Evolutionary conservation across 2,888 invertebrate genomes (phyloP).

Genomic region (Ernsta delagoae): DNA sequence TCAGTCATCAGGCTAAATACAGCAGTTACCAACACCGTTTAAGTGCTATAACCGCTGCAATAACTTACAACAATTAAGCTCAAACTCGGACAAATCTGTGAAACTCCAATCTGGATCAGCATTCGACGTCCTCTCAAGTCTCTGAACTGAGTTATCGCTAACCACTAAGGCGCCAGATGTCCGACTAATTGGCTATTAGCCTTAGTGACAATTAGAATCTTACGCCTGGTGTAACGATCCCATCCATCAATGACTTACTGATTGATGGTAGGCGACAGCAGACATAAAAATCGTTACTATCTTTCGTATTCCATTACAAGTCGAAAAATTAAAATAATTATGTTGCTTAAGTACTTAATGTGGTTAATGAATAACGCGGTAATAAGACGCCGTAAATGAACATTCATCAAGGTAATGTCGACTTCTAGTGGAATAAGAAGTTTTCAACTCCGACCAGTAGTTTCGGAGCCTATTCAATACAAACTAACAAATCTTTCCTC

Average conservation of each 20-base stretch:
- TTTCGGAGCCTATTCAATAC: too few species aligned
- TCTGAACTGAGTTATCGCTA: slow-evolving; percentile 15
- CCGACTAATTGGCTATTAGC: slow-evolving; percentile 24
- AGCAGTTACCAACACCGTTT: not conserved
- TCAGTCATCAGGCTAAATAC: not conserved
- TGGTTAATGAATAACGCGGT: too few species aligned
- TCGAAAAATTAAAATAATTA: too few species aligned
- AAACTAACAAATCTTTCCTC: too few species aligned
- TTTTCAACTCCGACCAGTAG: too few species aligned
- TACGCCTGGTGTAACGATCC: not conserved
- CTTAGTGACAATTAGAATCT: slow-evolving; percentile 17
- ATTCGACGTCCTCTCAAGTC: slow-evolving; percentile 12
- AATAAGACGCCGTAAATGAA: too few species aligned
- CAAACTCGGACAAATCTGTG: slow-evolving; percentile 3
- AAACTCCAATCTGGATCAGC: slow-evolving; percentile 16
- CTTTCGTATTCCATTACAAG: too few species aligned
- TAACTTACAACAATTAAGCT: slow-evolving; percentile 1
- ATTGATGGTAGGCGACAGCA: not conserved
- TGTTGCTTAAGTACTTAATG: too few species aligned
- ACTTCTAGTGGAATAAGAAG: too few species aligned
- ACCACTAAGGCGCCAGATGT: not conserved
- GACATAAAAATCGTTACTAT: too few species aligned
- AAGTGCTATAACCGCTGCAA: not conserved
- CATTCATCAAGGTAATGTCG: too few species aligned
- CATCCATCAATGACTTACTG: slow-evolving; percentile 5